Percentiles rank a stretch among this genome's conserved stretches.
Evolutionary conservation across 2,888 invertebrate genomes (phyloP).

Genomic region (Laothoe populi): DNA sequence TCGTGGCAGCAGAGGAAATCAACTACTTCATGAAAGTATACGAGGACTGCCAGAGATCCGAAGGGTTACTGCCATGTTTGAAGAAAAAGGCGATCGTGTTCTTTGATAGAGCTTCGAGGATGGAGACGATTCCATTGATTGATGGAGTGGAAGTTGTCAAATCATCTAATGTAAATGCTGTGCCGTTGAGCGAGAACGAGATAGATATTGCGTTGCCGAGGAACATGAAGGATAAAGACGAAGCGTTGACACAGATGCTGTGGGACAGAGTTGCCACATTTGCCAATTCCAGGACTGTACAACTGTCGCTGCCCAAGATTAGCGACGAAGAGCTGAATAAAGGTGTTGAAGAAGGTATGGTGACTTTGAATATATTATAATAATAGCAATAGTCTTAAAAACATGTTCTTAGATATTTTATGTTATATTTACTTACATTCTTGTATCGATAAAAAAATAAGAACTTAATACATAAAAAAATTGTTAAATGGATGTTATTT

Average conservation of each 20-base stretch:
- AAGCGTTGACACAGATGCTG: constrained; percentile 87
- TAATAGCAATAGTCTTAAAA: background rate
- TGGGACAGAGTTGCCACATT: constrained; percentile 89
- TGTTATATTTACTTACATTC: too few relatives aligned
- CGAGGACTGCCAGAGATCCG: constrained; percentile 90
- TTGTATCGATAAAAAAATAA: too few relatives aligned
- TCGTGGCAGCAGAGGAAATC: constrained; percentile 68
- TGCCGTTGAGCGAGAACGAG: constrained; percentile 86
- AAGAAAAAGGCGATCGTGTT: constrained; percentile 93
- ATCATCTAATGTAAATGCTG: constrained; percentile 70
- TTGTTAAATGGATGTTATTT: too few relatives aligned
- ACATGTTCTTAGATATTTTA: background rate
- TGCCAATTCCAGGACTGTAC: constrained; percentile 90
- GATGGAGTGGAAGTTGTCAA: constrained; percentile 89
- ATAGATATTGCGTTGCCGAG: constrained; percentile 89
- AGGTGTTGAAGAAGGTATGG: constrained; percentile 90
- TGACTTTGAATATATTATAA: background rate
- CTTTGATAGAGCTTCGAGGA: constrained; percentile 89
- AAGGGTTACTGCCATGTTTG: constrained; percentile 89
- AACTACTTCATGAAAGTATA: constrained; percentile 89
- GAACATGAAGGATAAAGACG: constrained; percentile 87
- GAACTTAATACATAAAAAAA: too few relatives aligned
- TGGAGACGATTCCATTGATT: constrained; percentile 85
- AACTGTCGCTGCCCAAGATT: constrained; percentile 90
- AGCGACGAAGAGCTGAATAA: constrained; percentile 88